Conservation (phyloP, 2,888 invertebrate species). For the Zaprionus lineosus region DNA sequence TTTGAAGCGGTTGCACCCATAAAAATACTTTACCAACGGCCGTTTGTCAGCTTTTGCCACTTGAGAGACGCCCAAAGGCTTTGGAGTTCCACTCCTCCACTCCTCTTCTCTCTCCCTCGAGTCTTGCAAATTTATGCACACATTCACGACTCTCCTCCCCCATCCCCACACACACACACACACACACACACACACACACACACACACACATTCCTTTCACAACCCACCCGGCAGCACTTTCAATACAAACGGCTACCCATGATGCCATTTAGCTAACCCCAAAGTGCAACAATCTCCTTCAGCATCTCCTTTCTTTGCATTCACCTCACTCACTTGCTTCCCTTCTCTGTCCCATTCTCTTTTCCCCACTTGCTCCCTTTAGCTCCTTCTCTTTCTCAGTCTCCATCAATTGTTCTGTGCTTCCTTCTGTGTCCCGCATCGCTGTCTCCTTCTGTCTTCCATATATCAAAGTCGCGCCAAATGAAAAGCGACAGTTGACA, state of each 20-base stretch:
- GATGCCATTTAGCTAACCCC: conserved; percentile 50
- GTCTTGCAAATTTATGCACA: conserved; percentile 52
- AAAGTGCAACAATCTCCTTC: conserved; percentile 42
- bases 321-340: conserved; percentile 1
- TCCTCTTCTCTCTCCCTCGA: conserved; percentile 28
- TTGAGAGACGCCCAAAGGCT: conserved; percentile 49
- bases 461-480: conserved; percentile 61
- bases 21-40: conserved; percentile 28
- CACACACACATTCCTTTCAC: not conserved
- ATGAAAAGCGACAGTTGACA: conserved; percentile 68
- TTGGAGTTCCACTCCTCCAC: too few relatives aligned
- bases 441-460: conserved; percentile 2
- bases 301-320: conserved; percentile 2
- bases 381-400: conserved; percentile 1
- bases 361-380: conserved; percentile 17
- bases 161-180: not conserved
- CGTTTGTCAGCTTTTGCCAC: conserved; percentile 49
- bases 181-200: too few relatives aligned
- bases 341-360: not conserved
- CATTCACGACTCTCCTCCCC: conserved; percentile 4
- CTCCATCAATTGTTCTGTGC: not conserved
- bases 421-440: not conserved
- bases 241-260: too few relatives aligned
- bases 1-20: conserved; percentile 18
- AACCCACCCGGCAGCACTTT: too few relatives aligned